These are phyloP conservation scores for Speoplatyrhinus poulsoni DNA, from an alignment of 2,113 vertebrate genomes.

Conservation along the genomic window DNA sequence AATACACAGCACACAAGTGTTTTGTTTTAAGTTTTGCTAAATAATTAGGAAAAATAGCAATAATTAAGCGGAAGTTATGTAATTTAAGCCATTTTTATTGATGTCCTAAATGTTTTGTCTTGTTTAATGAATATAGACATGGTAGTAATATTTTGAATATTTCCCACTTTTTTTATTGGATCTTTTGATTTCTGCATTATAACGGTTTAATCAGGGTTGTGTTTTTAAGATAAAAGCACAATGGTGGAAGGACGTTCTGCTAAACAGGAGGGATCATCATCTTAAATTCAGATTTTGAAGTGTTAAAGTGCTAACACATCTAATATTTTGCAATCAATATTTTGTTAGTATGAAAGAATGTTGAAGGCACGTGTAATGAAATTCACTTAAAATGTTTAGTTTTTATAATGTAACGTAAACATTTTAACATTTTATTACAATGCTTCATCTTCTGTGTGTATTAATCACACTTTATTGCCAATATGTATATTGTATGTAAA, in stretches of 20 bases:
- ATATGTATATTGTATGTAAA: conserved; percentile 49
- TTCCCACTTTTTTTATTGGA: conserved; percentile 27
- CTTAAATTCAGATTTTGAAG: too few species aligned
- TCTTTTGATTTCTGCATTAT: conserved; percentile 21
- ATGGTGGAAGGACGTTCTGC: background rate
- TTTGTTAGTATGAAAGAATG: too few species aligned
- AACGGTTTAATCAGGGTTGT: conserved; percentile 61
- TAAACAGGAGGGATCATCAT: background rate
- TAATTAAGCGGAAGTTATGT: conserved; percentile 65
- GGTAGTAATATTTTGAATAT: conserved; percentile 30
- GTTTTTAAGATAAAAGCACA: conserved; percentile 58
- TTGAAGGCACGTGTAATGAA: conserved; percentile 15
- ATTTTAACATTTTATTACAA: conserved; percentile 31
- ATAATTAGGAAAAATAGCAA: conserved; percentile 51
- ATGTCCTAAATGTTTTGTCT: conserved; percentile 24
- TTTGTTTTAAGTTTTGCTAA: conserved; percentile 25
- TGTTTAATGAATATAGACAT: conserved; percentile 32
- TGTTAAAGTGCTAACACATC: too few species aligned
- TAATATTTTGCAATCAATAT: background rate
- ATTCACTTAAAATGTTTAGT: conserved; percentile 17
- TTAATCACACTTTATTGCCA: conserved; percentile 19
- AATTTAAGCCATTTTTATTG: conserved; percentile 69
- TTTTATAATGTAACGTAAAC: conserved; percentile 29
- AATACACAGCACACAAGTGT: conserved; percentile 15
- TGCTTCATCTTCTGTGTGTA: conserved; percentile 36